These are phyloP conservation scores for Tethea ocularis DNA, from an alignment of 2,888 invertebrate species.

Conservation along the genomic window DNA sequence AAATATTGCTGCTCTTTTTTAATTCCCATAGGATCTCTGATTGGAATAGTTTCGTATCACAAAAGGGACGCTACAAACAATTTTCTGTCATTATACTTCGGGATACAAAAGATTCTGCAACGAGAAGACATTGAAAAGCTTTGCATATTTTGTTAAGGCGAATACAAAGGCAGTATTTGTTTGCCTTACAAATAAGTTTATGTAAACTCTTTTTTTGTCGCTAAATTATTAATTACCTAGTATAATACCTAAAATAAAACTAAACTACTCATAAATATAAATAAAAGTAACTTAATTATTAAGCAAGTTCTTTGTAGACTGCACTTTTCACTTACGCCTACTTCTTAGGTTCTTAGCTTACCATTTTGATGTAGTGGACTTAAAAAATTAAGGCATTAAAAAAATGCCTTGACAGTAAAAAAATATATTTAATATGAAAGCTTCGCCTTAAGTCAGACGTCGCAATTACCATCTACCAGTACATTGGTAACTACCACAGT, in stretches of 20 bases:
- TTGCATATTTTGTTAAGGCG: slow-evolving; percentile 57
- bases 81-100: slow-evolving; percentile 68
- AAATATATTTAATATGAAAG: not conserved
- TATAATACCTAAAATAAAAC: too few species aligned
- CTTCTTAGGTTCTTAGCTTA: too few species aligned
- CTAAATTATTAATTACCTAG: too few species aligned
- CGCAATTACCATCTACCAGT: slow-evolving; percentile 38
- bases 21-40: slow-evolving; percentile 52
- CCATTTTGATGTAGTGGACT: too few species aligned
- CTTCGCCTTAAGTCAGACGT: slow-evolving; percentile 31
- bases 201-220: too few species aligned
- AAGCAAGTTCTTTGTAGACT: too few species aligned
- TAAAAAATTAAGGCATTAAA: too few species aligned
- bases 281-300: too few species aligned
- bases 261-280: too few species aligned
- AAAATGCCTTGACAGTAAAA: too few species aligned
- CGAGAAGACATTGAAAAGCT: slow-evolving; percentile 47
- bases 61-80: slow-evolving; percentile 62
- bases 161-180: not conserved
- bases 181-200: not conserved
- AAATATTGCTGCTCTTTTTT: slow-evolving; percentile 30
- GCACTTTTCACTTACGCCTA: too few species aligned
- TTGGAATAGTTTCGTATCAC: slow-evolving; percentile 60
- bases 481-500: slow-evolving; percentile 28
- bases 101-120: slow-evolving; percentile 57